Percentiles rank a stretch among this genome's conserved stretches.
Conservation (phyloP, 35 echinoderm and acorn worm species). For the Diadema setosum region DNA sequence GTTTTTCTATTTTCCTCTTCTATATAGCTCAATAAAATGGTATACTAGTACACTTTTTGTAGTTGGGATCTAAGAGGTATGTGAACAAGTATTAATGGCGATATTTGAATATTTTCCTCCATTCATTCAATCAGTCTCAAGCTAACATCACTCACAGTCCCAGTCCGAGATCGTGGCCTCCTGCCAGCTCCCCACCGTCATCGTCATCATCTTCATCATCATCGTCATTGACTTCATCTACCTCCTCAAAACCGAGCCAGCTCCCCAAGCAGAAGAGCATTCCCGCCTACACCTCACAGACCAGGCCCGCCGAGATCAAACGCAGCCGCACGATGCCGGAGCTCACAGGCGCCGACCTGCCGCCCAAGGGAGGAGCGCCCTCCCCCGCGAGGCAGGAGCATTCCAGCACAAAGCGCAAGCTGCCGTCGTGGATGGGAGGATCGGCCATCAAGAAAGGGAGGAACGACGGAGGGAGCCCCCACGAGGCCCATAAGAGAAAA, state of each 20-base stretch:
- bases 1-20: too few relatives aligned
- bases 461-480: background rate
- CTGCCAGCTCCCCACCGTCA: background rate
- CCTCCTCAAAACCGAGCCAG: background rate
- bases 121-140: background rate
- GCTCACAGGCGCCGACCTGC: conserved; percentile 10
- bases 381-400: background rate
- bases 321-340: background rate
- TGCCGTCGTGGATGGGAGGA: conserved; percentile 24
- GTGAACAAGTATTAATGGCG: background rate
- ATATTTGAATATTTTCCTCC: background rate
- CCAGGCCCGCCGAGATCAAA: background rate
- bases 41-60: too few relatives aligned
- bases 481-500: background rate
- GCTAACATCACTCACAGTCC: background rate
- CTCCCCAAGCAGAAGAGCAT: background rate
- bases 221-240: background rate
- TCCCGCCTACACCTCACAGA: background rate
- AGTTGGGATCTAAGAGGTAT: too few relatives aligned
- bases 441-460: conserved; percentile 28
- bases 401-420: conserved; percentile 14
- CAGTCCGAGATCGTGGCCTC: background rate
- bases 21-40: too few relatives aligned
- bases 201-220: background rate
- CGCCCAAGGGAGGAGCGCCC: background rate